Conservation (phyloP, 1,140 invertebrate genomes). For the Luehdorfia chinensis region DNA sequence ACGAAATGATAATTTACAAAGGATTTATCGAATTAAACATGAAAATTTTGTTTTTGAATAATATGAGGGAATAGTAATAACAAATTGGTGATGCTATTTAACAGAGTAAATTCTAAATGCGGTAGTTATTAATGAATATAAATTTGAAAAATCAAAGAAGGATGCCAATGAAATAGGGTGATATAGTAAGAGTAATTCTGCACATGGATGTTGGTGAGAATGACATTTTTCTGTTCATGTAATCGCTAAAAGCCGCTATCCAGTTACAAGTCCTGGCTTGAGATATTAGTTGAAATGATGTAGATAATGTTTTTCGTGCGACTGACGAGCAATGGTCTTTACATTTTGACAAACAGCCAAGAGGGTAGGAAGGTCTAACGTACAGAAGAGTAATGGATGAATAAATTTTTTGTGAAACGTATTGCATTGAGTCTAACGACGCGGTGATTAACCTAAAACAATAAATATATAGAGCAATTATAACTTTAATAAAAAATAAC, state of each 20-base stretch:
- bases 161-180: constrained; percentile 62
- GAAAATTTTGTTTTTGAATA: no score
- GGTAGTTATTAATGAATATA: constrained; percentile 8
- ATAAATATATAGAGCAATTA: constrained; percentile 28
- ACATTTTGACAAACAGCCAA: constrained; percentile 37
- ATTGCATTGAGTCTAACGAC: constrained; percentile 54
- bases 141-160: constrained; percentile 41
- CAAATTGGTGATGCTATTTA: no score
- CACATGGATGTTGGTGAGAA: constrained; percentile 67
- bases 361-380: constrained; percentile 38
- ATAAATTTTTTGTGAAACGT: constrained; percentile 41
- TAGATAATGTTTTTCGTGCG: constrained; percentile 35
- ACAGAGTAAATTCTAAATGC: constrained; percentile 8
- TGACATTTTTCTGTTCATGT: constrained; percentile 68
- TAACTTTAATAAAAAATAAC: not conserved
- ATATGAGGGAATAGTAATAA: no score
- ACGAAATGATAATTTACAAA: not conserved
- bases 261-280: constrained; percentile 43
- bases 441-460: constrained; percentile 73
- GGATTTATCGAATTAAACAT: no score
- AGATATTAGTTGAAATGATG: constrained; percentile 29
- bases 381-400: constrained; percentile 45
- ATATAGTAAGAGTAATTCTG: constrained; percentile 51
- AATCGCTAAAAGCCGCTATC: constrained; percentile 54
- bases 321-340: constrained; percentile 34